These are phyloP conservation scores for Toxonevra muliebris DNA, from an alignment of 2,888 invertebrate genomes.

Conservation along the genomic window DNA sequence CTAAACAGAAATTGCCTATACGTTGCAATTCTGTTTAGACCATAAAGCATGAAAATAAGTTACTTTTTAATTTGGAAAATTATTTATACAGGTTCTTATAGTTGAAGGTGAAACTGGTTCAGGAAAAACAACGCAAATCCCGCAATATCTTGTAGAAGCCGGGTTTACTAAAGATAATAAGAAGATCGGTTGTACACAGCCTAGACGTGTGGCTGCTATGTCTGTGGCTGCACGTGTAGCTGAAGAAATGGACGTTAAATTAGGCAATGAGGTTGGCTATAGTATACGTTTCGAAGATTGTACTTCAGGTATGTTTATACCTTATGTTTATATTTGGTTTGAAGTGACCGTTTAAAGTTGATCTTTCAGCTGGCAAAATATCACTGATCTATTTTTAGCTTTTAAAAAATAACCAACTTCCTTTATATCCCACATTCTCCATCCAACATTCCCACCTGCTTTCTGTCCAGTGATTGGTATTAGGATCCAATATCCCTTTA, in stretches of 20 bases:
- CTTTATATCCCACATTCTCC: no score
- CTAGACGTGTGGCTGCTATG: constrained; percentile 98
- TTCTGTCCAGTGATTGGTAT: no score
- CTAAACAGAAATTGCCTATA: no score
- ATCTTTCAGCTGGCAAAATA: no score
- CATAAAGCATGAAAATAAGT: no score
- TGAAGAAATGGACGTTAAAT: constrained; percentile 95
- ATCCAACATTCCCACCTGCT: no score
- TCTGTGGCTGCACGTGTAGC: constrained; percentile 98
- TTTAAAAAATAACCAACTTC: no score
- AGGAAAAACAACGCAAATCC: constrained; percentile 99
- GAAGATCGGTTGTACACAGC: constrained; percentile 97
- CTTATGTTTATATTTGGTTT: constrained; percentile 5
- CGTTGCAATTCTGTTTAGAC: no score
- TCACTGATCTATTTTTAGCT: no score
- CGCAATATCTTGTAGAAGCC: constrained; percentile 95
- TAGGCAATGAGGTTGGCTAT: constrained; percentile 91
- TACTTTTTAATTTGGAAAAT: constrained; percentile 12
- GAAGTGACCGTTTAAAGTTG: no score
- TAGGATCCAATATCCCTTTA: no score
- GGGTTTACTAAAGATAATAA: constrained; percentile 86
- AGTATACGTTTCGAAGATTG: constrained; percentile 99
- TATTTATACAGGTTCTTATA: constrained; percentile 75
- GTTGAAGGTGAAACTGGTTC: constrained; percentile 99
- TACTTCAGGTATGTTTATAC: constrained; percentile 71